Evolutionary conservation across 1,140 invertebrate species (phyloP), one percentile per base, ranked within the genome.

Genomic region (Riptortus pedestris): DNA sequence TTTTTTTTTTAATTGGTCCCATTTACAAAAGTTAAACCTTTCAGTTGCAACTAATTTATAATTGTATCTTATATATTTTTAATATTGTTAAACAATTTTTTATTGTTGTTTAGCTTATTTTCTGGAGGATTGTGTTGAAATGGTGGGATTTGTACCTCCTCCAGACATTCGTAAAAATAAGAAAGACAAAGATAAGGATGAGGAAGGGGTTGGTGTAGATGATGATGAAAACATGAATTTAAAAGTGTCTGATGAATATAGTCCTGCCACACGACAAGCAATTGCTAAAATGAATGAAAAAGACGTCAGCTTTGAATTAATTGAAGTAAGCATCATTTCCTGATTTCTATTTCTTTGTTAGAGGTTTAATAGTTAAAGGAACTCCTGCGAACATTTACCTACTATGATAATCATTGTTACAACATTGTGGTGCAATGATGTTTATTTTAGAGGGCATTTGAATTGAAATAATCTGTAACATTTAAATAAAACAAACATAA

Each of bases 291-390:
- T 98, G 11, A 89, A 82, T 28, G 95, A 98, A 71, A 90, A 89
- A 73, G 91, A 96, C 75, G 80, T 95, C 60, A 90, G 86, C 69
- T 96, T 96, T 75, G 93, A 97, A 74, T 74, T 98, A 0, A 85
- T 98, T 58, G 92, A 94, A 75, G 78, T 78, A 70, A 68, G 68
- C 48, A 5, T 12, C 2, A 57, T 28, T 11, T 33, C 28, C 3
- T 2, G 11, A 24, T 11, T 52, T 7, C 0, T 12, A 26, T 57
- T 26, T n/a, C n/a, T n/a, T n/a, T n/a, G n/a, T n/a, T n/a, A n/a
- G n/a, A n/a, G n/a, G 11, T 43, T n/a, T n/a, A n/a, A n/a, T 43
- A 11, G 9, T 43, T 43, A 9, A 43, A 11, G 38, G 38, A 43
- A 9, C 38, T n/a, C n/a, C 11, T 43, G 38, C n/a, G 38, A 11